phyloP scores from a whole-genome alignment of 2,888 invertebrate species.

The Platycheirus rosarum region DNA sequence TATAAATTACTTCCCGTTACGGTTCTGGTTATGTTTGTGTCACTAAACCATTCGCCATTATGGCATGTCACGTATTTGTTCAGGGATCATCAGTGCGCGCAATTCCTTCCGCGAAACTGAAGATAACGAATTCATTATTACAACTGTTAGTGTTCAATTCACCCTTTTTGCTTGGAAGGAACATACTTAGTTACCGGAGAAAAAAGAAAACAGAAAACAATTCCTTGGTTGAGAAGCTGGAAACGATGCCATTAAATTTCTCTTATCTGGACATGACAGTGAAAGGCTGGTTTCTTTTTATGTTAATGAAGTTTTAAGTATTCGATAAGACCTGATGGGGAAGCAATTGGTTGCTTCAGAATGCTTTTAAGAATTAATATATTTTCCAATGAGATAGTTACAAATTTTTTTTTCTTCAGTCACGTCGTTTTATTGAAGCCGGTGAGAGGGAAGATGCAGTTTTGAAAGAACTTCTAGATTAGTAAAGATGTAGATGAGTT shows the following conservation, averaged over 20 bases:
- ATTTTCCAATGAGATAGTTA: background rate
- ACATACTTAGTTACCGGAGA: background rate
- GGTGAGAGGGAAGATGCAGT: no score
- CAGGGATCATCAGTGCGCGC: slow-evolving; percentile 64
- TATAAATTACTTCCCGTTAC: slow-evolving; percentile 53
- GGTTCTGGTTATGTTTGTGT: slow-evolving; percentile 33
- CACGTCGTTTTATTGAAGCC: background rate
- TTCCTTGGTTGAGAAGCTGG: background rate
- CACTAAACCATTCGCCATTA: slow-evolving; percentile 67
- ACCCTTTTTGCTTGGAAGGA: slow-evolving; percentile 32
- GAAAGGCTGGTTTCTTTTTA: slow-evolving; percentile 10
- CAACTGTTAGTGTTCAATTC: slow-evolving; percentile 15
- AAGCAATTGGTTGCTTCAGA: background rate
- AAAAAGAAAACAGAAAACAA: background rate
- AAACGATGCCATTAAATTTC: slow-evolving; percentile 51
- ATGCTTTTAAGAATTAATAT: slow-evolving; percentile 15
- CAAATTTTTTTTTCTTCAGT: background rate
- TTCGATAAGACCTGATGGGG: background rate
- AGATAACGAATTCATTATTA: slow-evolving; percentile 74
- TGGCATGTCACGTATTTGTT: slow-evolving; percentile 72
- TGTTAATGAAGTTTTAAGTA: slow-evolving; percentile 26
- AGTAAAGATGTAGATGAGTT: no score
- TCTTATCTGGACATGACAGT: slow-evolving; percentile 55
- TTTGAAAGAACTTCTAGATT: no score
- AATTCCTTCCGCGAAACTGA: slow-evolving; percentile 47